Evolutionary conservation across 2,113 vertebrate species (phyloP).

Genomic region (Varanus salvator): DNA sequence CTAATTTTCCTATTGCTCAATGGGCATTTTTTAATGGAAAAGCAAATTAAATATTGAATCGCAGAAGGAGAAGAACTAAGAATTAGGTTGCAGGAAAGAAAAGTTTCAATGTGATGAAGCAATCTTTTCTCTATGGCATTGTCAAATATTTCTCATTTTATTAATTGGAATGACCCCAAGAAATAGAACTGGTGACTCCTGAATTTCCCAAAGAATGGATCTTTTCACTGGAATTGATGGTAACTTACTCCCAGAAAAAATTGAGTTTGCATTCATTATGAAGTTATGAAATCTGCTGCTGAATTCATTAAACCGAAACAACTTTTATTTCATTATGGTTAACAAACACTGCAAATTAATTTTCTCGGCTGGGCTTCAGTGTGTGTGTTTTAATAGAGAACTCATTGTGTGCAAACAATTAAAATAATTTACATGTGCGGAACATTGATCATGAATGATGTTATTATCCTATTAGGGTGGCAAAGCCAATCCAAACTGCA

Average conservation of each 20-base stretch:
- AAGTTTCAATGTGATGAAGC: conserved; percentile 61
- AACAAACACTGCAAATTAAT: conserved; percentile 78
- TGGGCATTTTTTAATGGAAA: background rate
- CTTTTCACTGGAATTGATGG: conserved; percentile 74
- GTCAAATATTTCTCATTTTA: conserved; percentile 73
- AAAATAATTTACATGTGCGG: conserved; percentile 77
- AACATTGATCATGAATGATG: conserved; percentile 70
- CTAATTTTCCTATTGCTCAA: background rate
- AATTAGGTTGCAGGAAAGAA: conserved; percentile 34
- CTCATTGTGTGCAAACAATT: conserved; percentile 75
- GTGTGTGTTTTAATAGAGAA: conserved; percentile 67
- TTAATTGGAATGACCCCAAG: conserved; percentile 80
- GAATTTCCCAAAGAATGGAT: conserved; percentile 72
- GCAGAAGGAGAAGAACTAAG: conserved; percentile 37
- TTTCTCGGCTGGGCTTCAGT: conserved; percentile 62
- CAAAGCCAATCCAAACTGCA: conserved; percentile 69
- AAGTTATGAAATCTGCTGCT: conserved; percentile 72
- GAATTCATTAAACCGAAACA: conserved; percentile 71
- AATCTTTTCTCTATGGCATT: conserved; percentile 57
- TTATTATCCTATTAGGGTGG: conserved; percentile 69
- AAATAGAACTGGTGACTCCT: conserved; percentile 74
- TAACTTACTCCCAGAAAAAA: conserved; percentile 73
- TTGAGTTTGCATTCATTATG: conserved; percentile 77
- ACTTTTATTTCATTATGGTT: conserved; percentile 77
- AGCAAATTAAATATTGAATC: conserved; percentile 31